These are phyloP conservation scores for Ophion obscuratus DNA, from an alignment of 2,888 invertebrate species.

Conservation along the genomic window DNA sequence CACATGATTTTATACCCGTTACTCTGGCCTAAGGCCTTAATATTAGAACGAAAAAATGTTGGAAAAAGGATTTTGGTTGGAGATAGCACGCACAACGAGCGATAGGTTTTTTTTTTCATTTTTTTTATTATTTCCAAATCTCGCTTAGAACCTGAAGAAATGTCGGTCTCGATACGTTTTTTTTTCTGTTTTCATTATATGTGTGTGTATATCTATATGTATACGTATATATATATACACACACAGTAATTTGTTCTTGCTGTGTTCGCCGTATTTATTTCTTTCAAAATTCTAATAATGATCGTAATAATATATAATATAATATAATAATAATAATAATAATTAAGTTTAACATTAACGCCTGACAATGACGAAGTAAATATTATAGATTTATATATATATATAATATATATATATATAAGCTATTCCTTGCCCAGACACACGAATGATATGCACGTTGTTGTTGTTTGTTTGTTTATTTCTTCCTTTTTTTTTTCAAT, in stretches of 20 bases:
- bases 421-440: conserved; percentile 84
- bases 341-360: conserved; percentile 82
- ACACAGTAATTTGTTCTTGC: conserved; percentile 36
- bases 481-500: conserved; percentile 34
- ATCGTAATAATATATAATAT: conserved; percentile 74
- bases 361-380: conserved; percentile 83
- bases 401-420: conserved; percentile 72
- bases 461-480: conserved; percentile 72
- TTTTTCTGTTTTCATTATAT: conserved; percentile 25
- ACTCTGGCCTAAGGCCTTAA: neutral
- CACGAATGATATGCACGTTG: conserved; percentile 83
- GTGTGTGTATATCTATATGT: conserved; percentile 20
- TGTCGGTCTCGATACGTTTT: conserved; percentile 54
- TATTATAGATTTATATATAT: conserved; percentile 77
- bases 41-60: neutral
- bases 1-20: no score
- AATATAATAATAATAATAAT: conserved; percentile 72
- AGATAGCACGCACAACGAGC: neutral
- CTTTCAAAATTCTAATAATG: conserved; percentile 82
- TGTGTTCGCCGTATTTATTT: conserved; percentile 67
- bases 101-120: conserved; percentile 63
- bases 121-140: conserved; percentile 72
- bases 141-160: conserved; percentile 82
- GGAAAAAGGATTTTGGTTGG: neutral
- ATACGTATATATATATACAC: conserved; percentile 27